phyloP scores from a whole-genome alignment of 2,113 vertebrate genomes.

The Oncorhynchus gorbuscha region DNA sequence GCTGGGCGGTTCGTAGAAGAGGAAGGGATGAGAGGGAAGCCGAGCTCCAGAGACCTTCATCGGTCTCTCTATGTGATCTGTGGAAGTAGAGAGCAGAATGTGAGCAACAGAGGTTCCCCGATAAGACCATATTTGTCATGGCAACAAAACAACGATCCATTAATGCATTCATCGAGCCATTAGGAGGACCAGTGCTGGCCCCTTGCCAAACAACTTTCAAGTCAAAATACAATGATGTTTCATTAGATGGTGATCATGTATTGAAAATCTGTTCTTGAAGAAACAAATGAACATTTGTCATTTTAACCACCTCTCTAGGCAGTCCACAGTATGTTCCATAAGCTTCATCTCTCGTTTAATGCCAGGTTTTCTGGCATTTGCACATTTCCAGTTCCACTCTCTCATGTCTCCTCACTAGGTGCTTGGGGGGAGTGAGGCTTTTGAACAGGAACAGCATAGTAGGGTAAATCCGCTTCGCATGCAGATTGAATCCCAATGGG shows the following conservation, averaged over 20 bases:
- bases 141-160: too few relatives aligned
- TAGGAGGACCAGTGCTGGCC: too few relatives aligned
- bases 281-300: neutral
- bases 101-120: too few relatives aligned
- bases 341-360: neutral
- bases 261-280: neutral
- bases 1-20: conserved; percentile 12
- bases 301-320: neutral
- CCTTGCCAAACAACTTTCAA: neutral
- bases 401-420: conserved; percentile 17
- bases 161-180: too few relatives aligned
- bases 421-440: neutral
- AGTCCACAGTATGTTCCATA: neutral
- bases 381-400: neutral
- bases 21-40: conserved; percentile 3
- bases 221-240: conserved; percentile 23
- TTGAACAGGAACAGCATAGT: neutral
- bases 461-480: neutral
- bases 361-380: neutral
- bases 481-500: conserved; percentile 16
- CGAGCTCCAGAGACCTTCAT: neutral
- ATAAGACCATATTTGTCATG: too few relatives aligned
- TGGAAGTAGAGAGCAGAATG: neutral
- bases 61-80: conserved; percentile 1
- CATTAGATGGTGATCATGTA: conserved; percentile 10